Conservation (phyloP, 2,888 invertebrate species). For the Xylota segnis region DNA sequence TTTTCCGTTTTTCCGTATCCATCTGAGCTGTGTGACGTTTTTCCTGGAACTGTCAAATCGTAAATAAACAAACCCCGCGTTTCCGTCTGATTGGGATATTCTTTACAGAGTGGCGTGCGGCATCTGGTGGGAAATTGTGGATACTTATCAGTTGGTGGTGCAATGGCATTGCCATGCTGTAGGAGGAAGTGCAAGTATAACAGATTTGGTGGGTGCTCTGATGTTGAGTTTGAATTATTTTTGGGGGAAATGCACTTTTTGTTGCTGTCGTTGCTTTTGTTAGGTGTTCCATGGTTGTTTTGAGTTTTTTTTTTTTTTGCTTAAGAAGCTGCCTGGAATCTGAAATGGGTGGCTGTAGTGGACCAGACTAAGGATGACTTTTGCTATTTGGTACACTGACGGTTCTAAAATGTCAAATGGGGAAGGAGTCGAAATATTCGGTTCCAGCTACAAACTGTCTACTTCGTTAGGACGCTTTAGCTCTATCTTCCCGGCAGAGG, state of each 20-base stretch:
- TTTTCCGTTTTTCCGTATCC: conserved; percentile 78
- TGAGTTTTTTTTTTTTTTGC: too few relatives aligned
- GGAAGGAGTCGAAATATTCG: too few relatives aligned
- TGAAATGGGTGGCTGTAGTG: too few relatives aligned
- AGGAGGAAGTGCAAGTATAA: conserved; percentile 43
- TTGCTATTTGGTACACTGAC: too few relatives aligned
- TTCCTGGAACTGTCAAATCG: conserved; percentile 83
- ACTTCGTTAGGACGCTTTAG: too few relatives aligned
- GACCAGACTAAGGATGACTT: too few relatives aligned
- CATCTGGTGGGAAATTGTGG: conserved; percentile 52
- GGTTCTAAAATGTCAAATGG: too few relatives aligned
- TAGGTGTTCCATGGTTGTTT: too few relatives aligned
- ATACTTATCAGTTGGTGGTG: not conserved
- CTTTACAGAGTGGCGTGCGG: not conserved
- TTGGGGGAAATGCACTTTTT: not conserved
- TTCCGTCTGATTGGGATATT: conserved; percentile 70
- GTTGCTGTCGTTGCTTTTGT: too few relatives aligned
- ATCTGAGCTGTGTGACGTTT: conserved; percentile 83
- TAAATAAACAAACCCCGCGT: conserved; percentile 80
- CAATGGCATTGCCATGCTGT: conserved; percentile 54
- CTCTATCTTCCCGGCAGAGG: too few relatives aligned
- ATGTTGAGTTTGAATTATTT: conserved; percentile 44
- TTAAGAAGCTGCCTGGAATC: too few relatives aligned
- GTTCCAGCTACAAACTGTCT: too few relatives aligned
- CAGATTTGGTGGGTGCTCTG: conserved; percentile 39